Evolutionary conservation across 2,797 vertebrate genomes (phyloP).

Genomic region (Myotis planiceps): DNA sequence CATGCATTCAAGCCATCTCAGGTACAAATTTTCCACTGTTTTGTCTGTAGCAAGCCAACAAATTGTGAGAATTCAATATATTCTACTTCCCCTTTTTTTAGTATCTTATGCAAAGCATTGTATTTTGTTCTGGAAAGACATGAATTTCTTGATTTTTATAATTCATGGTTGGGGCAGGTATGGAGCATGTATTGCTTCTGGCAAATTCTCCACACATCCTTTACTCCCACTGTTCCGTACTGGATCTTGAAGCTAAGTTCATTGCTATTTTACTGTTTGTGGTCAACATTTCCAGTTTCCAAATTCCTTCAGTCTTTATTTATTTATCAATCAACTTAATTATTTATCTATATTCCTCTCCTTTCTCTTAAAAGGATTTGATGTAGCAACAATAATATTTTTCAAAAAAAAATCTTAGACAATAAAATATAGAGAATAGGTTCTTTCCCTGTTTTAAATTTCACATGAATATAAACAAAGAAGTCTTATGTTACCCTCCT

Average conservation of each 20-base stretch:
- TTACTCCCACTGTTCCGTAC: not conserved
- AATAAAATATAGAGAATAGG: not conserved
- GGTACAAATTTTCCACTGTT: not conserved
- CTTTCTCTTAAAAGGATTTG: not conserved
- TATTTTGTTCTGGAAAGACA: not conserved
- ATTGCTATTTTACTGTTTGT: not conserved
- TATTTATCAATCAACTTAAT: not conserved
- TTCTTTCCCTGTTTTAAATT: slow-evolving; percentile 6
- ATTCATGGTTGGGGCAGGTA: not conserved
- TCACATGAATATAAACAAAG: not conserved
- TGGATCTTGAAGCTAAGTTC: not conserved
- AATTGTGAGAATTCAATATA: not conserved
- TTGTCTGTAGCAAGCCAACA: not conserved
- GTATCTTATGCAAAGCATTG: not conserved
- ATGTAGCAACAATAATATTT: not conserved
- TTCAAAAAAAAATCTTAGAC: not conserved
- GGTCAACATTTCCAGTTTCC: not conserved
- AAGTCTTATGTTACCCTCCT: not conserved
- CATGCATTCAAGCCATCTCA: not conserved
- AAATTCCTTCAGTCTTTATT: not conserved
- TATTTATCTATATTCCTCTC: not conserved
- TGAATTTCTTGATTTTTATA: not conserved
- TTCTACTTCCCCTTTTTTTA: not conserved
- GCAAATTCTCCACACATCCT: not conserved
- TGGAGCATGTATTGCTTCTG: not conserved